phyloP scores from a whole-genome alignment of 64 coral and sea anemone genomes.

The Catalaphyllia jardinei region DNA sequence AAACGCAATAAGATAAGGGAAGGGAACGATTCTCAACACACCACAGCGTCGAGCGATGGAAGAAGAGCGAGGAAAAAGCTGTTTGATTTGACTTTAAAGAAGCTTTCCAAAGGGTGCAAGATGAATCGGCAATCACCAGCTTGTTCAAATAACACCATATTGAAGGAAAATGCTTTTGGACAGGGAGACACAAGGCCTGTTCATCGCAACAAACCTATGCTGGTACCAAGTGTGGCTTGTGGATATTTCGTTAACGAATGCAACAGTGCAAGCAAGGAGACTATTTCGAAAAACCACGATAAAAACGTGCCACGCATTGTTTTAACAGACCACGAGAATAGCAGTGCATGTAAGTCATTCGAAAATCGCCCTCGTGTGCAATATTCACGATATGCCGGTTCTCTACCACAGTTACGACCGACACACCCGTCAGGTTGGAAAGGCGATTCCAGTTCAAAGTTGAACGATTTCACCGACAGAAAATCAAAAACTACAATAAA shows the following conservation, averaged over 20 bases:
- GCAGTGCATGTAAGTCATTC: not conserved
- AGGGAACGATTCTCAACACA: not conserved
- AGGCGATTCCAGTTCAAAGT: not conserved
- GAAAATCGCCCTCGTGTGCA: not conserved
- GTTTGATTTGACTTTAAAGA: conserved; percentile 10
- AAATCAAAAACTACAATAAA: not conserved
- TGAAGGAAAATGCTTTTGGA: not conserved
- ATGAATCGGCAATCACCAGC: not conserved
- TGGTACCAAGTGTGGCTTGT: conserved; percentile 2
- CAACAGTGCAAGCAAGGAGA: not conserved
- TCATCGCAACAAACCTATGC: not conserved
- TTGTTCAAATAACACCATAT: not conserved
- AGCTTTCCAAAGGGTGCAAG: conserved; percentile 24
- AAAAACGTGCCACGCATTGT: not conserved
- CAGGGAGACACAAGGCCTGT: not conserved
- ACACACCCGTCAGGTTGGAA: not conserved
- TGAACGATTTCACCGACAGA: not conserved
- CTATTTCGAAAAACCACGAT: not conserved
- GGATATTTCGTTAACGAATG: conserved; percentile 7
- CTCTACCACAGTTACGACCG: not conserved
- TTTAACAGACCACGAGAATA: not conserved
- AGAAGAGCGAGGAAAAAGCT: not conserved
- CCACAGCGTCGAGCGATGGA: not conserved
- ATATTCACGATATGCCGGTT: not conserved
- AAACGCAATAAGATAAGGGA: not conserved